phyloP scores from a whole-genome alignment of 2,113 vertebrate genomes.

The Calonectris borealis region DNA sequence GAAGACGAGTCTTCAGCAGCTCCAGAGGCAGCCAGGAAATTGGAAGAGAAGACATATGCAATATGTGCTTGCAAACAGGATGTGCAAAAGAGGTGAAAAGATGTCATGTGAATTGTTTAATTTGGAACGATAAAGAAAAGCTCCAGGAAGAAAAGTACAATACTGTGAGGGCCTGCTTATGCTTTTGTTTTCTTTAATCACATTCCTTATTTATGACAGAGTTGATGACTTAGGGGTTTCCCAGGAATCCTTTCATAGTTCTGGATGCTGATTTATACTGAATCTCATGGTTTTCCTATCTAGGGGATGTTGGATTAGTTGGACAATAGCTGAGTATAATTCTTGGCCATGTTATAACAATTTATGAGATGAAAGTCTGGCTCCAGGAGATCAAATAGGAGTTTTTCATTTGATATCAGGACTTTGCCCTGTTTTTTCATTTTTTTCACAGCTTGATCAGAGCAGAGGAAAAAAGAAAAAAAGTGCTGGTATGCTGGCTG shows the following conservation, averaged over 20 bases:
- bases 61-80: background rate
- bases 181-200: background rate
- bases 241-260: background rate
- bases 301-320: background rate
- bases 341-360: background rate
- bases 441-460: constrained; percentile 35
- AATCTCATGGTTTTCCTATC: background rate
- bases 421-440: background rate
- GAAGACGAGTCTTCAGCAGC: background rate
- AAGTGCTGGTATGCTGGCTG: background rate
- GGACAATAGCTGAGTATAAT: background rate
- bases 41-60: background rate
- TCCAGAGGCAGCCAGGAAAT: background rate
- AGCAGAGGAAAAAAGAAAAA: background rate
- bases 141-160: background rate
- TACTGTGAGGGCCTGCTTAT: background rate
- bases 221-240: background rate
- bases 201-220: background rate
- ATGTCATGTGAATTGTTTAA: background rate
- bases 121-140: background rate
- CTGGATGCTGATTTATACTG: background rate
- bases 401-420: background rate
- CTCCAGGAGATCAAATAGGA: background rate
- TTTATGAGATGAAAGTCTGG: background rate
- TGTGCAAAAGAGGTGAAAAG: background rate